Evolutionary conservation across 2,113 vertebrate species (phyloP).

Genomic region (Symphodus melops): DNA sequence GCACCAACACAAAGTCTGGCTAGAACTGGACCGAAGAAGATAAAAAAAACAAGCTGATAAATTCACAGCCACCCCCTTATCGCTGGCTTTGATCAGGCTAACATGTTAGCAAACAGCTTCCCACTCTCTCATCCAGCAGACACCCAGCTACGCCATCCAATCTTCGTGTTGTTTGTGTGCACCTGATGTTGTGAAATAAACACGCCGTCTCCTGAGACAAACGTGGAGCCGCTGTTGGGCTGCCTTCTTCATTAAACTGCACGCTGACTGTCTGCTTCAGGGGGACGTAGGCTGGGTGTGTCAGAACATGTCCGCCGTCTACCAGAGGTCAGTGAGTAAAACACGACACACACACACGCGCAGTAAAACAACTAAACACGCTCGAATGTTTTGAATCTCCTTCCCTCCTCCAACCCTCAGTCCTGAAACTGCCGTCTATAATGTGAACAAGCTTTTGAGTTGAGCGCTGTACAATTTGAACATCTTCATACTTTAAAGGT

Average conservation of each 20-base stretch:
- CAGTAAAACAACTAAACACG: background rate
- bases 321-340: background rate
- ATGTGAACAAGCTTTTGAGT: background rate
- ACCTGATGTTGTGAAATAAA: background rate
- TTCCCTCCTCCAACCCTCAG: background rate
- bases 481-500: background rate
- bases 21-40: background rate
- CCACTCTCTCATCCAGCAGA: background rate
- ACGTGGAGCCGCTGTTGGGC: background rate
- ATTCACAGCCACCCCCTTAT: background rate
- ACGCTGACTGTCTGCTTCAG: background rate
- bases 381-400: background rate
- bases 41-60: background rate
- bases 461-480: background rate
- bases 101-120: slow-evolving; percentile 1
- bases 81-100: background rate
- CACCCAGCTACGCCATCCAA: background rate
- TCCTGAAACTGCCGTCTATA: background rate
- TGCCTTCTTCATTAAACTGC: background rate
- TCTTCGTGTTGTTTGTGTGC: background rate
- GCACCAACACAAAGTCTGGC: background rate
- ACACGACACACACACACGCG: background rate
- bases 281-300: background rate
- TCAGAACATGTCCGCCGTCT: background rate
- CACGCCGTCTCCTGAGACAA: background rate